Percentiles rank a stretch among this genome's conserved stretches.
Conservation (phyloP, 2,888 invertebrate species). For the Drymonia ruficornis region DNA sequence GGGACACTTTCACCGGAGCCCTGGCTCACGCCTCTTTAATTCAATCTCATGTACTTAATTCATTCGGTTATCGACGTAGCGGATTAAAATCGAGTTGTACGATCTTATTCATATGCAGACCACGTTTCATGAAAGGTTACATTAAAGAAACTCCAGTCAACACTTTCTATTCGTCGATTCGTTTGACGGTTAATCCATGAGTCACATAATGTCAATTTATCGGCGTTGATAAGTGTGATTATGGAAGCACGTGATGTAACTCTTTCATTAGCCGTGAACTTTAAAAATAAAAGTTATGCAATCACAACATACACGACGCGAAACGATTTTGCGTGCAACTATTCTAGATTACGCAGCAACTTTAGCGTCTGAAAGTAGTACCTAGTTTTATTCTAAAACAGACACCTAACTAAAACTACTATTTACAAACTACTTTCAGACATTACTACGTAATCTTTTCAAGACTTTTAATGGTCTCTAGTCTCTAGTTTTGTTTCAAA, state of each 20-base stretch:
- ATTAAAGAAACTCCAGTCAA: conserved; percentile 53
- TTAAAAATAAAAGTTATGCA: conserved; percentile 37
- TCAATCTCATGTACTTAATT: conserved; percentile 62
- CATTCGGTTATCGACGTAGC: conserved; percentile 60
- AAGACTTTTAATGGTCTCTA: too few relatives aligned
- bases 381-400: too few relatives aligned
- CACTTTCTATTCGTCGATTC: conserved; percentile 69
- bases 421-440: too few relatives aligned
- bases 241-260: conserved; percentile 24
- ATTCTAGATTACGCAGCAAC: conserved; percentile 4
- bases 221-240: conserved; percentile 29
- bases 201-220: conserved; percentile 36
- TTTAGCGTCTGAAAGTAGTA: conserved; percentile 1
- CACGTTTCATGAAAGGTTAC: conserved; percentile 68
- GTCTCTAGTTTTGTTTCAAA: too few relatives aligned
- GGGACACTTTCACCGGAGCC: conserved; percentile 75
- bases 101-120: conserved; percentile 65
- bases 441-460: too few relatives aligned
- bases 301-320: conserved; percentile 22
- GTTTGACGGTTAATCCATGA: conserved; percentile 41
- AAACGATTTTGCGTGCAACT: conserved; percentile 19
- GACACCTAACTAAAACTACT: too few relatives aligned
- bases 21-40: conserved; percentile 65
- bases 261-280: conserved; percentile 45
- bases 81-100: conserved; percentile 66